Base-by-base conservation (phyloP, 2,888 invertebrate species). In the Plagiodera versicolora region DNA sequence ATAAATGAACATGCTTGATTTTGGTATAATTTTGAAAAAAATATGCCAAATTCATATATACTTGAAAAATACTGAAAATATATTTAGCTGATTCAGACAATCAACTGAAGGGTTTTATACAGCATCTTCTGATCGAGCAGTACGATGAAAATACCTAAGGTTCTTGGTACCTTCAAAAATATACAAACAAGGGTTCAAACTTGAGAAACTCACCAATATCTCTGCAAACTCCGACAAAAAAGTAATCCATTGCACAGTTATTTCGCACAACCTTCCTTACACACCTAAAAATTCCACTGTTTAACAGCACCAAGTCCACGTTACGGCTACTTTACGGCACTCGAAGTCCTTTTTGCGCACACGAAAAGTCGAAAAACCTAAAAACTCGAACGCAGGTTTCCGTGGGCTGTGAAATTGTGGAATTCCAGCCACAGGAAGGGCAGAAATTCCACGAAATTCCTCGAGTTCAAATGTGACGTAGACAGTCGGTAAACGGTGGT, bases 271-370 rank as follows among this genome's bases (percentile, higher is more conserved):
- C 50, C 51, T 61, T 61, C 58, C 56, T 39, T 58, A 67, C 67
- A 67, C 67, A 67, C 67, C 67, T 67, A 62, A 67, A 67, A 67
- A 67, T 67, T 67, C 67, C 67, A 63, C 64, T 52, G 60, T 44
- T 53, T 28, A 14, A 44, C 53, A 53, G 35, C 47, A 52, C 45
- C 44, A 57, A 56, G 52, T 46, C 56, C 45, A 57, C 48, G 14
- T 53, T 44, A 14, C 52, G 52, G 51, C 47, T 53, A 30, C 10
- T 32, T 28, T 49, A 53, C 44, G 44, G 20, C 46, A 30, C 52
- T 56, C 8, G 32, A 45, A 35, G 28, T 19, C 47, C 17, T 39
- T 56, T n/a, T 32, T 18, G 16, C 11, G 6, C 35, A n/a, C 56
- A 11, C 9, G 47, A 48, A 11, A 17, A 30, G 14, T 46, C 17